These are phyloP conservation scores for Dipodomys stephensi DNA, from an alignment of 2,113 vertebrate genomes.

Conservation along the genomic window DNA sequence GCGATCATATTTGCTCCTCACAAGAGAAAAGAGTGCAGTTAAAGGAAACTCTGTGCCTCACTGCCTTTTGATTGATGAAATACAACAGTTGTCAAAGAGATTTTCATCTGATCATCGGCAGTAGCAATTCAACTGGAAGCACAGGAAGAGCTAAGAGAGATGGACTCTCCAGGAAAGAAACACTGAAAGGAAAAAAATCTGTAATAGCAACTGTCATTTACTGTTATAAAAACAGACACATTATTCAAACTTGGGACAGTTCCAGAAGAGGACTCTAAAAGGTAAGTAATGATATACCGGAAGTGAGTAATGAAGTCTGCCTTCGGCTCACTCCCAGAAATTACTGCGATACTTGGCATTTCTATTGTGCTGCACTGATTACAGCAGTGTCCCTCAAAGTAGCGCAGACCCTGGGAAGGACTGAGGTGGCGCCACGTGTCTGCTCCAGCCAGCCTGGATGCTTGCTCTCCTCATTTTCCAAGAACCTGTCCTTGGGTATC, in stretches of 20 bases:
- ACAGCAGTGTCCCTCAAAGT: neutral
- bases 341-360: neutral
- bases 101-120: conserved; percentile 35
- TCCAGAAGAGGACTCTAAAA: neutral
- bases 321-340: conserved; percentile 11
- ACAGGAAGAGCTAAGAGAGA: neutral
- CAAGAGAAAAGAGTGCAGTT: neutral
- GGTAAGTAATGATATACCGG: neutral
- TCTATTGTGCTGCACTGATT: neutral
- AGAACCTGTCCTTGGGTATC: neutral
- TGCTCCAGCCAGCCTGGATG: neutral
- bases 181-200: conserved; percentile 4
- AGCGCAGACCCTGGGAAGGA: neutral
- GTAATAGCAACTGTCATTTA: neutral
- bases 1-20: conserved; percentile 1
- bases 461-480: neutral
- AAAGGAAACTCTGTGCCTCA: neutral
- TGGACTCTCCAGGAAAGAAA: conserved; percentile 12
- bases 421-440: neutral
- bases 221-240: conserved; percentile 5
- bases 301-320: conserved; percentile 44
- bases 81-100: conserved; percentile 43
- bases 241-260: neutral
- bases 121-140: neutral
- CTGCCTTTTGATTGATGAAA: neutral